A percentile compares a stretch with the other conserved stretches of the same genome.
These are phyloP conservation scores for Anisognathus igniventris DNA, from an alignment of 2,797 vertebrate genomes.

Conservation along the genomic window DNA sequence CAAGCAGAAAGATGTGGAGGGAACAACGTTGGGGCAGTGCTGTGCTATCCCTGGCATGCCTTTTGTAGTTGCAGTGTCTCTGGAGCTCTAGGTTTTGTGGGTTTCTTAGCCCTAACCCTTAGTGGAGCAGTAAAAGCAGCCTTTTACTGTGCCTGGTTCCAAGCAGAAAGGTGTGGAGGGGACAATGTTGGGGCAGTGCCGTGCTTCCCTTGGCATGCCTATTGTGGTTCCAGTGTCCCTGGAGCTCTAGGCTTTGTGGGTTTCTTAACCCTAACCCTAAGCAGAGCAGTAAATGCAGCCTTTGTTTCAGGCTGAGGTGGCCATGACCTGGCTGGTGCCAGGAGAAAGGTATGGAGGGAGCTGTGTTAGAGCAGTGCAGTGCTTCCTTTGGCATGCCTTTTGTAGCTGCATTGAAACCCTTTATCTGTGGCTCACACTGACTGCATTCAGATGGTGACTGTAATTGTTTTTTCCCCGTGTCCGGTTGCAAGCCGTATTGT, in stretches of 20 bases:
- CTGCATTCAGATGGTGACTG: neutral
- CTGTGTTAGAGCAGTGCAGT: neutral
- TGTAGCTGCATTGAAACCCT: rapidly evolving
- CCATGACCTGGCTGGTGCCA: neutral
- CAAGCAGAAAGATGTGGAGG: neutral
- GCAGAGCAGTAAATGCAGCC: neutral
- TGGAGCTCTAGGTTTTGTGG: neutral
- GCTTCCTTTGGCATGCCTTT: neutral
- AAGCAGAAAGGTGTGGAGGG: neutral
- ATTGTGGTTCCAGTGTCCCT: neutral
- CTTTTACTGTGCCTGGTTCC: neutral
- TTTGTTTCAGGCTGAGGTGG: neutral
- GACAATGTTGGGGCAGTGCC: too few relatives aligned
- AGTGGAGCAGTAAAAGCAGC: neutral
- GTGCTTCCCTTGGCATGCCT: neutral
- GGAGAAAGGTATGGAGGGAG: neutral
- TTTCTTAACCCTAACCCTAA: neutral
- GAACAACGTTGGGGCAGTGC: neutral
- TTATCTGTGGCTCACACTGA: neutral
- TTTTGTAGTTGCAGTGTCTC: too few relatives aligned
- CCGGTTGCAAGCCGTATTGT: neutral
- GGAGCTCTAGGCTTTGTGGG: neutral
- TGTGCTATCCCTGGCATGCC: rapidly evolving
- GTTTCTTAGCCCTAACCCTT: neutral
- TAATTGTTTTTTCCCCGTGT: neutral